Conservation (phyloP, 2,113 vertebrate genomes). For the Eurystomus gularis region DNA sequence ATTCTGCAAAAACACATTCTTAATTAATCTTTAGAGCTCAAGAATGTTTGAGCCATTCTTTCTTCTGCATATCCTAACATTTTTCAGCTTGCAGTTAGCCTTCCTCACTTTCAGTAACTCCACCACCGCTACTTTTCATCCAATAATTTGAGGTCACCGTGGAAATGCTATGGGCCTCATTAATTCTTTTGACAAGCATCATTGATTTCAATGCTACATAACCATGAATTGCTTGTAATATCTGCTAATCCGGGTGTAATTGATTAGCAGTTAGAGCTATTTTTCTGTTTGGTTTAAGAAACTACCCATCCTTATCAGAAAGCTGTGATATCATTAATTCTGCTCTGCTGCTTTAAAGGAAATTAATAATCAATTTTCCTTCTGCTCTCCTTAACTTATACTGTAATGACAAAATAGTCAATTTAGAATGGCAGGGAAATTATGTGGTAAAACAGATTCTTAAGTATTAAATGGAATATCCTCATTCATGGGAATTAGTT, state of each 20-base stretch:
- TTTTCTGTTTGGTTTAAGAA: conserved; percentile 49
- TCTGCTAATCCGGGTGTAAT: conserved; percentile 42
- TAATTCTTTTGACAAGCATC: conserved; percentile 43
- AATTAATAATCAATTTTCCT: conserved; percentile 69
- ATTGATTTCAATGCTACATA: conserved; percentile 57
- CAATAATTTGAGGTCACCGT: background rate
- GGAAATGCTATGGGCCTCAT: background rate
- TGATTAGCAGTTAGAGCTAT: conserved; percentile 33
- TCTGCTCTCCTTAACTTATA: conserved; percentile 38
- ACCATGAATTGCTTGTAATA: conserved; percentile 51
- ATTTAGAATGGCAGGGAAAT: conserved; percentile 15
- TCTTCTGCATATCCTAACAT: background rate
- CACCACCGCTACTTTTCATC: background rate
- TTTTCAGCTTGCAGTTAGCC: background rate
- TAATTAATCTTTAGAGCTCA: background rate
- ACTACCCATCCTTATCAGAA: background rate
- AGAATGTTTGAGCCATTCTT: background rate
- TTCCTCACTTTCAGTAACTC: background rate
- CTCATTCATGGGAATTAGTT: conserved; percentile 2
- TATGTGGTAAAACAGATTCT: background rate
- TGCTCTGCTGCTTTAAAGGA: conserved; percentile 18
- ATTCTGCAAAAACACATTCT: background rate
- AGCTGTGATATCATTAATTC: conserved; percentile 51
- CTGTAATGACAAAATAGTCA: background rate
- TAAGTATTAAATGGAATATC: conserved; percentile 28